phyloP scores from a whole-genome alignment of 2,797 vertebrate species.

The Malacoraja senta region DNA sequence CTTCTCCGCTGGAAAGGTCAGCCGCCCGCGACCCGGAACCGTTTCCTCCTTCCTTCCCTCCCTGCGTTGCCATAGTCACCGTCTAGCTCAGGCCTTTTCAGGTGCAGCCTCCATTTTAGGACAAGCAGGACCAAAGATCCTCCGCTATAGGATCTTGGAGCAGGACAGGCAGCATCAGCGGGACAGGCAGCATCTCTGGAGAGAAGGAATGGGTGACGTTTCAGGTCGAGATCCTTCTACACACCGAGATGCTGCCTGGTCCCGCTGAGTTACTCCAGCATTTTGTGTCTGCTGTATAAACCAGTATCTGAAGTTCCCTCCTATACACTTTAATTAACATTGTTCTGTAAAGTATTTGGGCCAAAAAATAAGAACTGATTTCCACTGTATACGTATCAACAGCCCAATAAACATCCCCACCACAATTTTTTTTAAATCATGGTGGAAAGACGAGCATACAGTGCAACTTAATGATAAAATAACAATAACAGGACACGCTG shows the following conservation, averaged over 20 bases:
- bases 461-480: neutral
- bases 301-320: too few relatives aligned
- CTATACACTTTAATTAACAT: neutral
- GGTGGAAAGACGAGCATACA: neutral
- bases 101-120: neutral
- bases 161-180: too few relatives aligned
- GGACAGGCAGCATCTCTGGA: too few relatives aligned
- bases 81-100: neutral
- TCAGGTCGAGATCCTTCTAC: too few relatives aligned
- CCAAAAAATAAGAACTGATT: neutral
- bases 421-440: neutral
- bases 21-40: neutral
- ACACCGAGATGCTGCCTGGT: too few relatives aligned
- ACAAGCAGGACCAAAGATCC: too few relatives aligned
- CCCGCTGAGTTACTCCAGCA: too few relatives aligned
- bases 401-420: neutral
- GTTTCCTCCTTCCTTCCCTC: neutral
- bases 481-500: too few relatives aligned
- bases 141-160: too few relatives aligned
- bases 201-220: too few relatives aligned
- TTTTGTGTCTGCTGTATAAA: too few relatives aligned
- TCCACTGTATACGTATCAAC: neutral
- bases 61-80: neutral
- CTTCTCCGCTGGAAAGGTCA: slow-evolving; percentile 9
- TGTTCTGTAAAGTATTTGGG: neutral